Conservation (phyloP, 1,140 invertebrate species). For the Drosophila nigrodunni region DNA sequence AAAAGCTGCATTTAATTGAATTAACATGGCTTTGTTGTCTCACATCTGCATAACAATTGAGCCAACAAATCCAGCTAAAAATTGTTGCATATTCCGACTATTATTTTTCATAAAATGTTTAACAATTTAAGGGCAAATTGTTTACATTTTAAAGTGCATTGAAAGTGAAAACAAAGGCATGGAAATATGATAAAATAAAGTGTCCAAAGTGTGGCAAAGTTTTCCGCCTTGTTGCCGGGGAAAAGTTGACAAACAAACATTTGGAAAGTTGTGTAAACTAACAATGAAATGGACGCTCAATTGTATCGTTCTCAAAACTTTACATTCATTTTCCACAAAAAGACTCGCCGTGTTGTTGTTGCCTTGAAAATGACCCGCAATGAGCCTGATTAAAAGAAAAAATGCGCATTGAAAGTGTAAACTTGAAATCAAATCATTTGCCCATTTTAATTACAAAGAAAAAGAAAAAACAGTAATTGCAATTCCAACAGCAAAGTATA, state of each 20-base stretch:
- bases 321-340: constrained; percentile 35
- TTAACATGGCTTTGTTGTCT: constrained; percentile 32
- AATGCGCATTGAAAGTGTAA: constrained; percentile 32
- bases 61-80: constrained; percentile 21
- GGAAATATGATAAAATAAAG: constrained; percentile 54
- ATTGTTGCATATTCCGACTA: constrained; percentile 6
- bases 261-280: constrained; percentile 54
- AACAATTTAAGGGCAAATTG: constrained; percentile 1
- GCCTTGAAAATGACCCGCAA: constrained; percentile 35
- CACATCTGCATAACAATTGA: background rate
- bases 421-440: constrained; percentile 67
- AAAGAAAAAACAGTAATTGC: constrained; percentile 44
- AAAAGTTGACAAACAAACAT: constrained; percentile 62
- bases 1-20: constrained; percentile 47
- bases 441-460: constrained; percentile 46
- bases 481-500: constrained; percentile 1
- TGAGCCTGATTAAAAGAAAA: constrained; percentile 55
- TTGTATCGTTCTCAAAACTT: constrained; percentile 57
- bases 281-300: constrained; percentile 62
- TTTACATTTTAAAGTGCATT: constrained; percentile 14
- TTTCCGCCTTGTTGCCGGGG: constrained; percentile 51
- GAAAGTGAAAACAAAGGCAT: constrained; percentile 2
- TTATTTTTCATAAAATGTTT: background rate
- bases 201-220: constrained; percentile 65
- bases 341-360: background rate